Evolutionary conservation across 2,888 invertebrate genomes (phyloP).

Genomic region (Glaucopsyche alexis): DNA sequence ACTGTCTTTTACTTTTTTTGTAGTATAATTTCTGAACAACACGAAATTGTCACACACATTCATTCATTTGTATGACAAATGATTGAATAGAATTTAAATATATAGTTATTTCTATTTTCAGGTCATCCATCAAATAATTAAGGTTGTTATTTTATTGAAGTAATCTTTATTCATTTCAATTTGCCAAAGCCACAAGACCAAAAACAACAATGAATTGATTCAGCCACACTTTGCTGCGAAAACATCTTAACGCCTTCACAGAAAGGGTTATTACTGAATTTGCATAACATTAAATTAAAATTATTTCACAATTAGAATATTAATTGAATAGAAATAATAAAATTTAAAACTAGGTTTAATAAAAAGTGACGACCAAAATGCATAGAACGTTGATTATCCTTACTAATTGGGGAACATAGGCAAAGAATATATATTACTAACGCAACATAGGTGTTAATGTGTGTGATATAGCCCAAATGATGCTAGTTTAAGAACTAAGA

Average conservation of each 20-base stretch:
- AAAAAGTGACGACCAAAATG: too few species aligned
- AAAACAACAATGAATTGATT: constrained; percentile 50
- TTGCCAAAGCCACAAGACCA: constrained; percentile 55
- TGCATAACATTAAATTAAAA: constrained; percentile 67
- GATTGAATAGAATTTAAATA: background rate
- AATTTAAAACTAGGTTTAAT: background rate
- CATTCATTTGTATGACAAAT: background rate
- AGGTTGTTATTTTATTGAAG: constrained; percentile 35
- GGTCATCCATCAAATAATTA: constrained; percentile 24
- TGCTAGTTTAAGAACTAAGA: too few species aligned
- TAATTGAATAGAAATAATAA: background rate
- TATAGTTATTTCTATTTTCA: background rate
- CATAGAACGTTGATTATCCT: too few species aligned
- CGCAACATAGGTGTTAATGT: too few species aligned
- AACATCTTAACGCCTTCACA: constrained; percentile 72
- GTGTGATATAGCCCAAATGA: too few species aligned
- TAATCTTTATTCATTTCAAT: constrained; percentile 66
- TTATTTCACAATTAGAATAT: constrained; percentile 36
- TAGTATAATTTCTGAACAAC: background rate
- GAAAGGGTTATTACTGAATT: constrained; percentile 56
- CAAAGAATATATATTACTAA: too few species aligned
- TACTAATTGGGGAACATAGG: too few species aligned
- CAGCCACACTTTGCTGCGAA: constrained; percentile 66
- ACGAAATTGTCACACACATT: too few species aligned
- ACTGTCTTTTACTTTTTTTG: background rate